Conservation (phyloP, 2,113 vertebrate genomes). For the Carollia perspicillata region DNA sequence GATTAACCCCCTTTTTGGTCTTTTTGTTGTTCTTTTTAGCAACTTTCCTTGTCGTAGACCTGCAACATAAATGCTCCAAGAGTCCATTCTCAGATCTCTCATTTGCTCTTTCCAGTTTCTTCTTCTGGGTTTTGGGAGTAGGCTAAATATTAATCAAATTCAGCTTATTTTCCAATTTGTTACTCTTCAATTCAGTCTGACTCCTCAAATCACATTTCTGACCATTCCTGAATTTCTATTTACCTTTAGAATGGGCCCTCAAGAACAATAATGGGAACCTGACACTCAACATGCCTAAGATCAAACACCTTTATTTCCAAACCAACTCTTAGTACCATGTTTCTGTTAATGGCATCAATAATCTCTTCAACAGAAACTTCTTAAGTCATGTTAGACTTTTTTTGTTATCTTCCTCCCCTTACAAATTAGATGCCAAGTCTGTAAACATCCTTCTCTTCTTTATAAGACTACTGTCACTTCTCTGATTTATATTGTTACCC, state of each 20-base stretch:
- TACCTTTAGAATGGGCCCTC: neutral
- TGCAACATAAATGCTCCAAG: neutral
- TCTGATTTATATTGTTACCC: neutral
- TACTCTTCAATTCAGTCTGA: neutral
- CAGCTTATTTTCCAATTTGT: neutral
- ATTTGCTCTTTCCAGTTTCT: neutral
- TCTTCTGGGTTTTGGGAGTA: neutral
- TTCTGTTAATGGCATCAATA: neutral
- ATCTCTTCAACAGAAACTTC: conserved; percentile 3
- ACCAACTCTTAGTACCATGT: neutral
- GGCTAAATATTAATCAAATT: neutral
- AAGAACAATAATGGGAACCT: neutral
- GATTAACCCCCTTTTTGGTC: neutral
- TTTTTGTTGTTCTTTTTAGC: neutral
- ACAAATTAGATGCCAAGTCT: neutral
- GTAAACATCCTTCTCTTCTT: neutral
- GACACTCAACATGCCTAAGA: neutral
- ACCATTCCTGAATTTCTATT: neutral
- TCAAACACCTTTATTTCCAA: neutral
- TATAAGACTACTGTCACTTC: neutral
- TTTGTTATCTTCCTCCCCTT: neutral
- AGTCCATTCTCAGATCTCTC: neutral
- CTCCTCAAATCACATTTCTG: neutral
- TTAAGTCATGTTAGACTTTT: neutral
- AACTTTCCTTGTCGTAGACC: neutral